Percentiles rank a stretch among this genome's conserved stretches.
Evolutionary conservation across 2,888 invertebrate genomes (phyloP).

Genomic region (Melitaea athalia): DNA sequence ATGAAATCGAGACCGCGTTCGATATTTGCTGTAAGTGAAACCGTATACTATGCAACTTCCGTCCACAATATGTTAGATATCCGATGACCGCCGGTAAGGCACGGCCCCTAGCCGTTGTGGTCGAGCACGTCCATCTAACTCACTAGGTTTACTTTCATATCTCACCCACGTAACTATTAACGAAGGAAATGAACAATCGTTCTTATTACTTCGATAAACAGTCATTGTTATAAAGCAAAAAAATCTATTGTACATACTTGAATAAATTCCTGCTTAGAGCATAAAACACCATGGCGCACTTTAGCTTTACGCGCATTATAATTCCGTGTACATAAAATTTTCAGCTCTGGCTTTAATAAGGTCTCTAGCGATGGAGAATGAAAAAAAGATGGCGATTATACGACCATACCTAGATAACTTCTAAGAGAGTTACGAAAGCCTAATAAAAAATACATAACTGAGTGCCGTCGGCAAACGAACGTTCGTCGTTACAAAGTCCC

Average conservation of each 20-base stretch:
- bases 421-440: constrained; percentile 55
- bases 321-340: constrained; percentile 38
- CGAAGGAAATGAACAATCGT: constrained; percentile 9
- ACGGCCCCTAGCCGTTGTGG: constrained; percentile 55
- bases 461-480: constrained; percentile 56
- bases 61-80: constrained; percentile 68
- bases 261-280: constrained; percentile 16
- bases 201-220: constrained; percentile 6
- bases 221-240: constrained; percentile 1
- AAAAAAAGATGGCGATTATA: constrained; percentile 39
- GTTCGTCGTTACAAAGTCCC: constrained; percentile 56
- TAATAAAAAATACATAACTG: constrained; percentile 67
- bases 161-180: constrained; percentile 22
- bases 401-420: constrained; percentile 48
- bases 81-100: constrained; percentile 56
- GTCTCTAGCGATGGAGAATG: constrained; percentile 36
- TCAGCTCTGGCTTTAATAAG: constrained; percentile 38
- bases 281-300: constrained; percentile 21
- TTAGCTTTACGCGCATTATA: constrained; percentile 32
- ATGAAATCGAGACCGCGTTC: constrained; percentile 69
- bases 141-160: constrained; percentile 43
- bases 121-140: constrained; percentile 58
- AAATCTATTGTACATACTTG: background rate
- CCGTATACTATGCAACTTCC: constrained; percentile 77
- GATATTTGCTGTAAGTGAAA: constrained; percentile 71